Base-by-base conservation (phyloP, 2,113 vertebrate genomes). In the Gymnorhina tibicen region DNA sequence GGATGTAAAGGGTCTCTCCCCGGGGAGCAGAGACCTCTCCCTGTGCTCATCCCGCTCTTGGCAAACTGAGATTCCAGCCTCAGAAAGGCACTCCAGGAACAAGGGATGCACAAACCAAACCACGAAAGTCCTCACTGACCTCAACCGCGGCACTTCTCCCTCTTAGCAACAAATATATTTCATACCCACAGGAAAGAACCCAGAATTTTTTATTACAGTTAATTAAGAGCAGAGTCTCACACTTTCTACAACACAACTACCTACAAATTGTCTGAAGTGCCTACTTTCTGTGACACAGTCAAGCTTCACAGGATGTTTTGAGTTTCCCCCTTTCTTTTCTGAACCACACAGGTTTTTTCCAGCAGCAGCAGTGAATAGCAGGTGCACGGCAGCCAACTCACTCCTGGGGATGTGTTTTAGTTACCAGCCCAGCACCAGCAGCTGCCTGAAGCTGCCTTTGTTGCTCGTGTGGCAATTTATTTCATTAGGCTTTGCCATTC, bases 401-500 rank as follows among this genome's bases (percentile, higher is more conserved):
- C 83, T 87, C 58, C 76, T 81, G 3, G 68, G 28, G 47, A 18
- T 72, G 66, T 91, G 80, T 66, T 96, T 93, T 70, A 84, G 55
- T 79, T 56, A 55, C 90, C 56, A 85, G 20, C 59, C 49, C 13
- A 80, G 85, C 74, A 80, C 22, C 56, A 91, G 93, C 27, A 93
- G 72, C 56, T 72, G 79, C 88, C 69, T 39, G 52, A 47, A 77
- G 73, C 88, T 68, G 69, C 76, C 33, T 92, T 85, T 96, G 83
- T 39, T 69, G 75, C 75, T 77, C 9, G 0, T 67, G 44, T 33
- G 72, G 76, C 56, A 11, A 89, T 87, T 91, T 66, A 91, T 95
- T 90, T 75, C 77, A 58, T n/a, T 58, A 50, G 63, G 55, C 42
- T 64, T 42, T 58, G 52, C 39, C 52, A 23, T 58, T 72, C 88